A percentile compares a stretch with the other conserved stretches of the same genome.
Evolutionary conservation across 2,888 invertebrate species (phyloP).

Genomic region (Pasiphila rectangulata): DNA sequence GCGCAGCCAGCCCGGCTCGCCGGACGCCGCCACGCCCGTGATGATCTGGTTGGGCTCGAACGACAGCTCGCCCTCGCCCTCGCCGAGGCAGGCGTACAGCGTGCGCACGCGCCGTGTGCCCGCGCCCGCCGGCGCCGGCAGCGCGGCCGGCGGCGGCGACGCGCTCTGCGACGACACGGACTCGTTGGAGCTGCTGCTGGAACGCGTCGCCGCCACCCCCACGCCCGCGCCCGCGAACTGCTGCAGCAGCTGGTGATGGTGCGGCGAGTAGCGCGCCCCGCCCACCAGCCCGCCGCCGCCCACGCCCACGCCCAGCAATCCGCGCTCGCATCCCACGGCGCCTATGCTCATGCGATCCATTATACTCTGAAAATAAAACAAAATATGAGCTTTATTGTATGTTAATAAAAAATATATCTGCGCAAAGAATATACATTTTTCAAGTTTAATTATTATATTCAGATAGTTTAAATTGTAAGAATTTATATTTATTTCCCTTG

Average conservation of each 20-base stretch:
- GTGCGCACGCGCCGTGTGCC: slow-evolving; percentile 89
- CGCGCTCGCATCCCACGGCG: slow-evolving; percentile 34
- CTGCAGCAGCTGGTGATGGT: slow-evolving; percentile 66
- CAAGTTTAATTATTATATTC: too few species aligned
- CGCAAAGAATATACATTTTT: too few species aligned
- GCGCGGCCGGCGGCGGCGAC: slow-evolving; percentile 50
- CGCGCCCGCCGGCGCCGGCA: slow-evolving; percentile 4
- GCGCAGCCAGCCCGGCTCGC: slow-evolving; percentile 98
- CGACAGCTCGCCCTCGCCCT: slow-evolving; percentile 97
- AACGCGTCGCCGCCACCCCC: slow-evolving; percentile 37
- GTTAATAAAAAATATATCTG: too few species aligned
- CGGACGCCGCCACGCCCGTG: slow-evolving; percentile 94
- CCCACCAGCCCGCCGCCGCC: slow-evolving; percentile 9
- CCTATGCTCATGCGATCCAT: slow-evolving; percentile 19
- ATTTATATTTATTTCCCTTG: too few species aligned
- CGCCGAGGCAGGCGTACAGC: slow-evolving; percentile 96
- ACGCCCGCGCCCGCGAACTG: slow-evolving; percentile 56
- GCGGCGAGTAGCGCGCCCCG: slow-evolving; percentile 60
- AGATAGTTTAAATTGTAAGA: too few species aligned
- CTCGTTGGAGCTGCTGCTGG: slow-evolving; percentile 89
- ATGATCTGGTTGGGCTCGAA: slow-evolving; percentile 99
- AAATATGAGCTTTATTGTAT: too few species aligned
- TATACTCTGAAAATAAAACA: slow-evolving; percentile 9
- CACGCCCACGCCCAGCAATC: neutral
- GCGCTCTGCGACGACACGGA: slow-evolving; percentile 84